These are phyloP conservation scores for Creontiades dilutus DNA, from an alignment of 2,888 invertebrate genomes.

Conservation along the genomic window DNA sequence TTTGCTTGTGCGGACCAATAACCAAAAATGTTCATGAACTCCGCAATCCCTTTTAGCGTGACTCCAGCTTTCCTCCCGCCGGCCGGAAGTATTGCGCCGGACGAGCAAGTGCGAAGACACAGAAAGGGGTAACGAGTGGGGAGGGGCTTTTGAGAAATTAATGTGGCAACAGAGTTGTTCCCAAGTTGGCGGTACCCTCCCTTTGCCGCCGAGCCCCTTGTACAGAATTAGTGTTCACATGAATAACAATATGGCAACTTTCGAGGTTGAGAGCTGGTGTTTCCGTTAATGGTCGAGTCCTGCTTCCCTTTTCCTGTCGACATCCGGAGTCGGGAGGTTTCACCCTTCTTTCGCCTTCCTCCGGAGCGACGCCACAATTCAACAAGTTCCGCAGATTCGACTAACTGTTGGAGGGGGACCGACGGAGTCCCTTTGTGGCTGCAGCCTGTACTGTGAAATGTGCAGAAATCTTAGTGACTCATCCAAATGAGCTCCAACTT, in stretches of 20 bases:
- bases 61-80: not conserved
- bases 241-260: constrained; percentile 70
- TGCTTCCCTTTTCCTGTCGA: constrained; percentile 22
- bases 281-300: constrained; percentile 63
- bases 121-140: not conserved
- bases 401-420: no score
- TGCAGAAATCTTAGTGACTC: no score
- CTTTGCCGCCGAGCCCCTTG: constrained; percentile 35
- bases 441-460: no score
- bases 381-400: constrained; percentile 49
- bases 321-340: not conserved
- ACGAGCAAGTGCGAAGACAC: not conserved
- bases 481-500: no score
- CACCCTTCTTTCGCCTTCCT: not conserved
- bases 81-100: constrained; percentile 1
- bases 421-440: no score
- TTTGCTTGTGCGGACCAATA: constrained; percentile 12
- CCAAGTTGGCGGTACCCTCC: constrained; percentile 23
- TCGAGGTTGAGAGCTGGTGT: constrained; percentile 47
- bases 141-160: constrained; percentile 59
- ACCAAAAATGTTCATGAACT: constrained; percentile 70
- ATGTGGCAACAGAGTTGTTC: constrained; percentile 56
- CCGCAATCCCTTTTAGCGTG: constrained; percentile 33
- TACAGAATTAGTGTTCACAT: constrained; percentile 69
- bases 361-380: not conserved